Conservation (phyloP, 2,797 vertebrate species). For the Prunella strophiata region DNA sequence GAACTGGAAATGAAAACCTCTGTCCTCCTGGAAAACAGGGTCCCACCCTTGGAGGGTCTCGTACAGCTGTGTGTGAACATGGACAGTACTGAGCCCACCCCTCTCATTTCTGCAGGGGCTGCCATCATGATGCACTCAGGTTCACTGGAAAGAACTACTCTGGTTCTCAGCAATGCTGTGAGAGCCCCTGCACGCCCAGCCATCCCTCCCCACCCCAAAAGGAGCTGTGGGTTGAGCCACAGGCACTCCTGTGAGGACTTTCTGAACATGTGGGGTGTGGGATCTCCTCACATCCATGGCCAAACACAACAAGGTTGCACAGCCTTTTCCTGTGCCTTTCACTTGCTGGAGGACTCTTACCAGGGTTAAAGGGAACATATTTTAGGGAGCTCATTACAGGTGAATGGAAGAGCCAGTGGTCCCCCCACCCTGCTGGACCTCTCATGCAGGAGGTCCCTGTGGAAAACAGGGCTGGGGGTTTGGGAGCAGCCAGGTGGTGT, state of each 20-base stretch:
- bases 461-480: background rate
- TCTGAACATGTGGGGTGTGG: background rate
- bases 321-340: background rate
- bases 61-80: accelerated
- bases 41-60: accelerated
- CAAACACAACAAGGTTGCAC: background rate
- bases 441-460: background rate
- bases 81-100: background rate
- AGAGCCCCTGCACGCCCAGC: background rate
- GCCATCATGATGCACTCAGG: accelerated
- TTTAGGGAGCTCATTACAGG: background rate
- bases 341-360: background rate
- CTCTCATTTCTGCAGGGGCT: background rate
- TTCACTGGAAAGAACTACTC: background rate
- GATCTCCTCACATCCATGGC: background rate
- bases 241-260: background rate
- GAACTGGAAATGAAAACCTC: background rate
- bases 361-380: background rate
- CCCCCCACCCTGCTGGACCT: accelerated
- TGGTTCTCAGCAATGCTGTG: accelerated
- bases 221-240: background rate
- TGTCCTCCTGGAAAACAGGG: background rate
- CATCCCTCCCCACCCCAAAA: background rate
- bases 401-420: background rate
- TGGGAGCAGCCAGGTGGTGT: background rate